A percentile compares a stretch with the other conserved stretches of the same genome.
Evolutionary conservation across 2,113 vertebrate species (phyloP).

Genomic region (Barbus barbus): DNA sequence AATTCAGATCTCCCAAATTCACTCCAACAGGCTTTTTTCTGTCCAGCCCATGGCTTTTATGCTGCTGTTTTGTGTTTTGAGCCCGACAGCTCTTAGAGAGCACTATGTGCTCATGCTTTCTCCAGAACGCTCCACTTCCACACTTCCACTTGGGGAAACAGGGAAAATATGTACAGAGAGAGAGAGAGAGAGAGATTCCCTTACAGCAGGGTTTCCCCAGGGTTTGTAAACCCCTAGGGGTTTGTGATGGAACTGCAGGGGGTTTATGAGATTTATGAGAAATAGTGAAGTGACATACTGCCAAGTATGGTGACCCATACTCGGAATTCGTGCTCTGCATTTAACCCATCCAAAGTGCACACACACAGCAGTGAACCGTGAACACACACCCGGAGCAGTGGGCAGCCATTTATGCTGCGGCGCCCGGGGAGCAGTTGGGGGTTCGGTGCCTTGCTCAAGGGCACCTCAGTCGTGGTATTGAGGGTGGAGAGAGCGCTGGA

Average conservation of each 20-base stretch:
- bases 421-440: no score
- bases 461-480: no score
- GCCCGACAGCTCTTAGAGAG: conserved; percentile 56
- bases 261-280: background rate
- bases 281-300: no score
- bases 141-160: conserved; percentile 49
- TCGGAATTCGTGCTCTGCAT: no score
- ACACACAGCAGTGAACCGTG: no score
- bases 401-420: no score
- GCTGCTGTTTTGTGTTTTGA: conserved; percentile 19
- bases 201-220: background rate
- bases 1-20: conserved; percentile 17
- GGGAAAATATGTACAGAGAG: background rate
- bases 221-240: background rate
- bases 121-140: conserved; percentile 56
- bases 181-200: conserved; percentile 21
- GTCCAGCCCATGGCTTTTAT: conserved; percentile 18
- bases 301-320: no score
- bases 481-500: no score
- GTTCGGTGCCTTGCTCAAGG: no score
- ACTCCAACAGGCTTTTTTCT: conserved; percentile 6
- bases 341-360: no score
- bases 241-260: conserved; percentile 10
- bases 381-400: no score
- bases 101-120: conserved; percentile 62